Conservation (phyloP, 2,888 invertebrate species). For the Cantharis flavilabris region DNA sequence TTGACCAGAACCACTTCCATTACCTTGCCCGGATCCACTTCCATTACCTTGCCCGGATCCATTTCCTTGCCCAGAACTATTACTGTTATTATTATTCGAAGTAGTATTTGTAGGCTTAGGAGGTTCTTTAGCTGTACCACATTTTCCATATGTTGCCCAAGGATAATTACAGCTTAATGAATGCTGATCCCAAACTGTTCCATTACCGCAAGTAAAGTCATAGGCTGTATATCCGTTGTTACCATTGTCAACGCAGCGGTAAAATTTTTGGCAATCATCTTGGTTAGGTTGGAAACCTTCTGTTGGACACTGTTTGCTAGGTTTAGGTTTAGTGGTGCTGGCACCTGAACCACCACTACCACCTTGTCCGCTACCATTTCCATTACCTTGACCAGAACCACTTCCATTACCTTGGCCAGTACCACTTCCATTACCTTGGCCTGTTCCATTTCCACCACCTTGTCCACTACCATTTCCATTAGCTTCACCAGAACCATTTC, state of each 20-base stretch:
- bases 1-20: background rate
- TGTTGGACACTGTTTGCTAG: background rate
- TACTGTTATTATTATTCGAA: background rate
- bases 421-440: background rate
- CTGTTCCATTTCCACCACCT: background rate
- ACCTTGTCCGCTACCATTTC: background rate
- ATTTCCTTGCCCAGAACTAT: background rate
- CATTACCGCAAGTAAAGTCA: constrained; percentile 71
- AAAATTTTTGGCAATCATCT: constrained; percentile 57
- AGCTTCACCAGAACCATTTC: background rate
- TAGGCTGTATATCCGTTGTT: constrained; percentile 65
- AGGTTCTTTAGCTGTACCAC: constrained; percentile 4
- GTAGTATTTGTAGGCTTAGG: background rate
- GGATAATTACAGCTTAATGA: constrained; percentile 65
- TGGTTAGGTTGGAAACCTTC: background rate
- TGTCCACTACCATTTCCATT: too few relatives aligned
- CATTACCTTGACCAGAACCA: background rate
- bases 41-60: background rate
- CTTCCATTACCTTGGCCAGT: background rate
- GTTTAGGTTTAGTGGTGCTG: background rate
- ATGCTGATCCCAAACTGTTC: constrained; percentile 70
- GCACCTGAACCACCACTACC: background rate
- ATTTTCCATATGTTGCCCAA: constrained; percentile 55
- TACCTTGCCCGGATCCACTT: background rate
- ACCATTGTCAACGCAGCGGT: constrained; percentile 72